Base-by-base conservation (phyloP, 2,888 invertebrate species). In the Limnephilus lunatus region DNA sequence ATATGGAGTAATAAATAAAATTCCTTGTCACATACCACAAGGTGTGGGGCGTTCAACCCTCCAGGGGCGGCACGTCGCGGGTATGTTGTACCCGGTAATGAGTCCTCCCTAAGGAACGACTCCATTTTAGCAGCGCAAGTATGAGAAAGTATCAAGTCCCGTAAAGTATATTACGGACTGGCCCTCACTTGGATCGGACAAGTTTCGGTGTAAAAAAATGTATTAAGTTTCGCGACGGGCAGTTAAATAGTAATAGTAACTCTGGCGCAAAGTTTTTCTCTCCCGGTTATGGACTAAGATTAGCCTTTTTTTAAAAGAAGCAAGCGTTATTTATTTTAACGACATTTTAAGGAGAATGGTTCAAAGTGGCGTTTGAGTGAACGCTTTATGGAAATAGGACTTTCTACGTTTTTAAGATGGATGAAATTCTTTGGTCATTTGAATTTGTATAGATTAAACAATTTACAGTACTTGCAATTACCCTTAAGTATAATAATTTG, bases 1-100 rank as follows among this genome's bases (percentile, higher is more conserved):
- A 86, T n/a, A 87, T 82, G 53, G 87, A 86, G 92, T 91, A 91
- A 92, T 92, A 92, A 92, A 92, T 92, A 92, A 91, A 92, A 93
- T 93, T 93, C 83, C 82, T 83, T 91, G 92, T 93, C 92, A 92
- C 89, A 92, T 85, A 80, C 85, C 68, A 87, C 85, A 81, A 90
- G 93, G 90, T 91, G 90, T 85, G 86, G 90, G 81, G 85, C 91
- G 92, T 90, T 91, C 90, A 92, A 92, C 89, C 81, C 85, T 30
- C 86, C 91, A 83, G 91, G 82, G 89, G 81, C 92, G 90, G 85
- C 92, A 93, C 93, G 92, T 91, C 93, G 93, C 92, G 86, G 91
- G 89, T 15, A 85, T 32, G 44, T 44, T 44, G 86, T 86, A 85
- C 32, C 85, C 91, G 53, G 93, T 93, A 93, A 93, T 93, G 93